A percentile compares a stretch with the other conserved stretches of the same genome.
These are phyloP conservation scores for Ceratitis capitata DNA, from an alignment of 1,140 invertebrate genomes.

Conservation along the genomic window DNA sequence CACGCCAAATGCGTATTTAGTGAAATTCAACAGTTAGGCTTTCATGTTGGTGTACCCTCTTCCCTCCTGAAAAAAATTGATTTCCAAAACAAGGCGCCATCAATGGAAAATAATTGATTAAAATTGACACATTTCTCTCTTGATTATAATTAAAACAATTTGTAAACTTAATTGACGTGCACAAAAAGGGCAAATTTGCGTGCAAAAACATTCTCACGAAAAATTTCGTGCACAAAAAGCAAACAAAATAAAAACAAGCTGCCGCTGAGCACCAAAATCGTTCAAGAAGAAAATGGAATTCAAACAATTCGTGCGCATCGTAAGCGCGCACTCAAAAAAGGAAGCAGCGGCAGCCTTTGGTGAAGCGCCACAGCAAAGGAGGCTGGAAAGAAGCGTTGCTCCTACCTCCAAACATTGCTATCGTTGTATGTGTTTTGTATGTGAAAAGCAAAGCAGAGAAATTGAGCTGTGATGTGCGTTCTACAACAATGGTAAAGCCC, in stretches of 20 bases:
- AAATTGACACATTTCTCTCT: background rate
- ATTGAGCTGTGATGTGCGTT: background rate
- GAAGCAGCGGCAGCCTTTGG: too few relatives aligned
- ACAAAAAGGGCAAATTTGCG: background rate
- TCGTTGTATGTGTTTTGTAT: too few relatives aligned
- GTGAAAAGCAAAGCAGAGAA: background rate
- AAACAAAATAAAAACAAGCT: background rate
- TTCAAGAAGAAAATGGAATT: background rate
- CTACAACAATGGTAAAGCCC: background rate
- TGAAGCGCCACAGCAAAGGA: background rate
- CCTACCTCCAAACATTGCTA: background rate
- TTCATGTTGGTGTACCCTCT: too few relatives aligned
- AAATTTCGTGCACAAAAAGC: too few relatives aligned
- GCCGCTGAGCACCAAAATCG: background rate
- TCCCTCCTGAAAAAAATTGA: too few relatives aligned
- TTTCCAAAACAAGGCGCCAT: too few relatives aligned
- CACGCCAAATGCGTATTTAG: too few relatives aligned
- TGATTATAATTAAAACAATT: background rate
- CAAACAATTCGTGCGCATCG: slow-evolving; percentile 11
- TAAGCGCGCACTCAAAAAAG: slow-evolving; percentile 1
- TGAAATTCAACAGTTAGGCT: too few relatives aligned
- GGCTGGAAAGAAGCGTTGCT: slow-evolving; percentile 5
- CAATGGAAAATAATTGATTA: background rate
- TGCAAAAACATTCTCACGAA: background rate
- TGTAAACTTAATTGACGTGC: background rate